These are phyloP conservation scores for Proteles cristata DNA, from an alignment of 2,113 vertebrate genomes.

Conservation along the genomic window DNA sequence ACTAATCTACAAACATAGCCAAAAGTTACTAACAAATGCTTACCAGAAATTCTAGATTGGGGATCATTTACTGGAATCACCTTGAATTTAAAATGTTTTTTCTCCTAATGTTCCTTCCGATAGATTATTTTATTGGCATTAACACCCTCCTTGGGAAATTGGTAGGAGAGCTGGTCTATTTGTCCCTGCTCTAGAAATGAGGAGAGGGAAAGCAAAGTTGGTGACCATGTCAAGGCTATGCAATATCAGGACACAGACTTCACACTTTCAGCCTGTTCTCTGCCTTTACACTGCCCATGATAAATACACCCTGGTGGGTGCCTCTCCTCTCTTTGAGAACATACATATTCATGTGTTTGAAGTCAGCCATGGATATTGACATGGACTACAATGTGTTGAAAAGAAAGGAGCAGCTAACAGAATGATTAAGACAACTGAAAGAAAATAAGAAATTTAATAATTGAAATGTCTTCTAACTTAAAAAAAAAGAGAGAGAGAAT, in stretches of 20 bases:
- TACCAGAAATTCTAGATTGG: conserved; percentile 13
- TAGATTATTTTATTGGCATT: background rate
- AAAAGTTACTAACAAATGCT: conserved; percentile 38
- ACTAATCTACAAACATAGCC: background rate
- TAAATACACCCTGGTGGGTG: background rate
- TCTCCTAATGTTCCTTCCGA: background rate
- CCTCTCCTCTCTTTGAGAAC: background rate
- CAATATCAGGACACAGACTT: background rate
- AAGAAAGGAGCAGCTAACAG: conserved; percentile 71
- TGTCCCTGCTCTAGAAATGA: background rate
- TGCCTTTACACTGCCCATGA: background rate
- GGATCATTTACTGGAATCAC: background rate
- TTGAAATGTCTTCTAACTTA: conserved; percentile 76
- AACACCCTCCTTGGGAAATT: background rate
- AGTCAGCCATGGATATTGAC: conserved; percentile 73
- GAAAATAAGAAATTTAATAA: conserved; percentile 81
- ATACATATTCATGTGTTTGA: conserved; percentile 72
- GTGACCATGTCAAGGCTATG: background rate
- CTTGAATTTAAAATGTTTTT: background rate
- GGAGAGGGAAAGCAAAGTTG: background rate
- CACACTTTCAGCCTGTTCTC: background rate
- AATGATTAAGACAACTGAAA: conserved; percentile 83
- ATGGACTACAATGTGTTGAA: conserved; percentile 69
- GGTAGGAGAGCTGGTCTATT: background rate
- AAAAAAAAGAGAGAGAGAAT: conserved; percentile 46